Base-by-base conservation (phyloP, 2,113 vertebrate species). In the Plecotus auritus region DNA sequence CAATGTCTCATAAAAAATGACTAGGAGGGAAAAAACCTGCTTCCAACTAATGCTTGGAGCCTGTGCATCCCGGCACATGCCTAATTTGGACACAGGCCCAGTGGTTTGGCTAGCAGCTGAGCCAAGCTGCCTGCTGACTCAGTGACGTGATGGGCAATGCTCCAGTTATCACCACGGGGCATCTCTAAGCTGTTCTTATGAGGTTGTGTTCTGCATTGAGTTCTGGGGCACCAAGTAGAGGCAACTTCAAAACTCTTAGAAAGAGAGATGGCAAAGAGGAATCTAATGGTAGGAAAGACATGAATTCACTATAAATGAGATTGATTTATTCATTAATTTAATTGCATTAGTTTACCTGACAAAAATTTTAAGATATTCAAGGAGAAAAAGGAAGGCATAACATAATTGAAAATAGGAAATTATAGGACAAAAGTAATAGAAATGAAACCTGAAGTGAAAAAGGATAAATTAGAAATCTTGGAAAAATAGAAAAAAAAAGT, bases 371-470 rank as follows among this genome's bases (percentile, higher is more conserved):
- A 95, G 13, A 3, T 30, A 49, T 45, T 88, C 26, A 88, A 82
- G 28, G 66, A 90, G 40, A 90, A 93, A 88, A 85, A 59, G 7
- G 56, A 91, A 91, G 56, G 10, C 4, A 59, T 87, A 85, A 30
- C 23, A 64, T 74, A 69, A 92, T 73, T 3, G 67, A 85, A 95
- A 76, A 82, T 90, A 90, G 67, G 67, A 78, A 90, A 87, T 54
- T 40, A 1, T 77, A 73, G 74, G 77, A 54, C 30, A 77, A 73
- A 93, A 80, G 18, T 67, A 67, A 82, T 11, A 85, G 35, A 82
- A 95, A 66, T 76, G 26, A 82, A 77, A 74, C 80, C 51, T 84
- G 17, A 90, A 88, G 61, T 82, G 47, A 91, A 89, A 73, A 96
- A 80, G 22, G 66, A 74, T 80, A 16, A 14, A 47, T 88, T 74